These are phyloP conservation scores for Euleptes europaea DNA, from an alignment of 2,113 vertebrate species.

Conservation along the genomic window DNA sequence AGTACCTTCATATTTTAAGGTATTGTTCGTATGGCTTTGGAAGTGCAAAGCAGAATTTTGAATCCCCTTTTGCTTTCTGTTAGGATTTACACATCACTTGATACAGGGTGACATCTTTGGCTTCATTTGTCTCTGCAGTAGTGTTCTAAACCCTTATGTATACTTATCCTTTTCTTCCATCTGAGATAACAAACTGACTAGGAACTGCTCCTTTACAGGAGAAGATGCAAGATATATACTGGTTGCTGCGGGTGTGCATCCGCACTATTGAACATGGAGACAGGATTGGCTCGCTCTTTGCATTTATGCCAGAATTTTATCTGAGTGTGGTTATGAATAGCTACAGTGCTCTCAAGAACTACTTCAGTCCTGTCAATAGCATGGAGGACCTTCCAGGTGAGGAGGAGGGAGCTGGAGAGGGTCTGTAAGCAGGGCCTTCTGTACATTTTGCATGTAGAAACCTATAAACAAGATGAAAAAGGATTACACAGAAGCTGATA, in stretches of 20 bases:
- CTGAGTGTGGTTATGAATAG: constrained; percentile 97
- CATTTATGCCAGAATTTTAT: constrained; percentile 97
- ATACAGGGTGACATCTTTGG: background rate
- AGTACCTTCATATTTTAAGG: background rate
- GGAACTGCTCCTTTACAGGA: constrained; percentile 76
- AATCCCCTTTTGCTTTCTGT: background rate
- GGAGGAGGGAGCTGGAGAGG: background rate
- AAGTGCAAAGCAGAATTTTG: background rate
- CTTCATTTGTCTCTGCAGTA: no score
- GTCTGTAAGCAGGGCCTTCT: background rate
- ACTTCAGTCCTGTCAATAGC: constrained; percentile 93
- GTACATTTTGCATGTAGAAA: background rate
- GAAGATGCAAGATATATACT: constrained; percentile 97
- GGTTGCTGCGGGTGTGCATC: constrained; percentile 92
- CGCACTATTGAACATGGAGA: constrained; percentile 90
- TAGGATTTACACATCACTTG: background rate
- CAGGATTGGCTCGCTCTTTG: constrained; percentile 86
- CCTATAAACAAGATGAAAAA: background rate
- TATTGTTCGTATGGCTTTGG: background rate
- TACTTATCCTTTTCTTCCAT: background rate
- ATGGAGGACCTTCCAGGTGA: constrained; percentile 96
- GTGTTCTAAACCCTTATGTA: background rate
- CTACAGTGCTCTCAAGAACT: constrained; percentile 97
- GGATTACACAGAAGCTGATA: background rate
- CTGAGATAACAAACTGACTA: background rate